Evolutionary conservation across 2,797 vertebrate genomes (phyloP), one percentile per base, ranked within the genome.

Genomic region (Sorex maritimensis): DNA sequence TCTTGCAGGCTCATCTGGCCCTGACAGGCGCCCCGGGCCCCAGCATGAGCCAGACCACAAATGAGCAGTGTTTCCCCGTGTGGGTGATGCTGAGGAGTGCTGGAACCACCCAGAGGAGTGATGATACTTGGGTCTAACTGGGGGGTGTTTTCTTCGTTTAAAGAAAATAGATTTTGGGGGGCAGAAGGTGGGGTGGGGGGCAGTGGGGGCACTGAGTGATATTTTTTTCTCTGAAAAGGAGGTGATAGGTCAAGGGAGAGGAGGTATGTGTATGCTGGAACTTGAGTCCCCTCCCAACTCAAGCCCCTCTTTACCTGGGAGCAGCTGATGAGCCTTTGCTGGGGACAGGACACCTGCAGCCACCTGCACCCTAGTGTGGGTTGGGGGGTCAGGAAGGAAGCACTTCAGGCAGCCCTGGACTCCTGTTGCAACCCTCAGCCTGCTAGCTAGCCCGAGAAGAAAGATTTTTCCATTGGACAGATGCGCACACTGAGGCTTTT

Each of bases 281-380:
- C 95, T 99, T 98, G 96, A 99, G 98, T 0, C 98, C 98, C 98
- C 0, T 99, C 99, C 0, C 98, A 99, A 74, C 98, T 98, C 0
- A 98, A 98, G 74, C 99, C 99, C 23, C 98, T 98, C 0, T 99
- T 99, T 87, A 98, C 98, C 98, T 98, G 98, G 41, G 98, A 98
- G 80, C 98, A 98, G 95, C 98, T 98, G 1, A 99, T 98, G 95
- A 99, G 97, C 96, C 98, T 98, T 98, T 99, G 98, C 93, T 99
- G 98, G 79, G 98, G 98, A 99, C 93, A 99, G 97, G 98, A 97
- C 88, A 98, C 98, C 96, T 98, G 97, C 94, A 97, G 96, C 1
- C 99, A 98, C 98, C 96, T 98, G 97, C 94, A 97, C 96, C 1
- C 99, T 98, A 0, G 97, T 98, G 95, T 38, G 79, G 82, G 44